phyloP scores from a whole-genome alignment of 2,797 vertebrate genomes.

The Pangasius larnaudii region DNA sequence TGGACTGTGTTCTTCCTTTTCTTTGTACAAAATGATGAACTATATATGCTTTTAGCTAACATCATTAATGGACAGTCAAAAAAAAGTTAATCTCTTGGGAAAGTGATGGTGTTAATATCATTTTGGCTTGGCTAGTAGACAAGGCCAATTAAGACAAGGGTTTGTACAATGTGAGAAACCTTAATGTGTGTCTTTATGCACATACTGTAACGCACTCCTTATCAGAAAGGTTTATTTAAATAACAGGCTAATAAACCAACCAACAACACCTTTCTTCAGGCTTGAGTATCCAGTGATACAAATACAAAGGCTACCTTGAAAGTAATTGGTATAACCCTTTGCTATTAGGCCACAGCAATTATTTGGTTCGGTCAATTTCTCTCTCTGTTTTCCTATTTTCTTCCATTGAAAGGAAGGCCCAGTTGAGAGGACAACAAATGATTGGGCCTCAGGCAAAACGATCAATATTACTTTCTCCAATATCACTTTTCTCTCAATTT shows the following conservation, averaged over 20 bases:
- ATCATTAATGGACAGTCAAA: background rate
- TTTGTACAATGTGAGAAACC: background rate
- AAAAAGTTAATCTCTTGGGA: background rate
- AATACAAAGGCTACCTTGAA: constrained; percentile 11
- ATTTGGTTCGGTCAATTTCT: constrained; percentile 16
- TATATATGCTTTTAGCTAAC: background rate
- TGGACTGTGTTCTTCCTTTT: background rate
- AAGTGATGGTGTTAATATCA: background rate
- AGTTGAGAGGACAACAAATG: constrained; percentile 40
- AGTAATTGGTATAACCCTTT: constrained; percentile 8
- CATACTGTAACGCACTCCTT: too few species aligned
- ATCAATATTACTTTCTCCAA: constrained; percentile 49
- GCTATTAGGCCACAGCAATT: constrained; percentile 5
- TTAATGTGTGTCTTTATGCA: too few species aligned
- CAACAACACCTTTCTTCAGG: background rate
- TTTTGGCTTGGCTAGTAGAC: background rate
- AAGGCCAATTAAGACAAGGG: background rate
- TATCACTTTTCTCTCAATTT: constrained; percentile 18
- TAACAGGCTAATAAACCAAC: background rate
- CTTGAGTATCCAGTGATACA: background rate
- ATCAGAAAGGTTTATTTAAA: background rate
- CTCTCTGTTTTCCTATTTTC: constrained; percentile 23
- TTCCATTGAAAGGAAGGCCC: constrained; percentile 37
- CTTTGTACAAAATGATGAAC: background rate
- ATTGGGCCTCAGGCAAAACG: constrained; percentile 37